Evolutionary conservation across 2,888 invertebrate genomes (phyloP), one percentile per base, ranked within the genome.

Genomic region (Drosophila paracracens): DNA sequence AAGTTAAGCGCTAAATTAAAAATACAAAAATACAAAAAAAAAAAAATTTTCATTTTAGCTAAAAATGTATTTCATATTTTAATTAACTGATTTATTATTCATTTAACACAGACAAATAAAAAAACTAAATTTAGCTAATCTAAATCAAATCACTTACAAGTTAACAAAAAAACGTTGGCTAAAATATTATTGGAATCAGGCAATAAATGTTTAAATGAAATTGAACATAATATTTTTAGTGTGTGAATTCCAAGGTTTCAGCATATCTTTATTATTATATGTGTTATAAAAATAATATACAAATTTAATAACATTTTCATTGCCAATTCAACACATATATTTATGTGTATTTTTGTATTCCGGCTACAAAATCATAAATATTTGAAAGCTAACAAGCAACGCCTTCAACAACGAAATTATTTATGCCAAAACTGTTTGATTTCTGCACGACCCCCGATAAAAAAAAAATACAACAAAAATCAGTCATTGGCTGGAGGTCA

Each of bases 401-500:
- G 43, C 43, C 43, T 43, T 43, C 43, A 61, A 48, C 8, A 63
- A 11, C 33, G 46, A 50, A 62, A 53, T 25, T 29, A 43, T 62
- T 40, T 43, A 40, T 25, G 31, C 35, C 46, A 57, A 68, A 72
- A 71, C 58, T 60, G 67, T 46, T 48, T 33, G 27, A 70, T 62
- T 61, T 71, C 58, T 61, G 54, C 60, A 75, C 63, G 64, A 38
- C 58, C 33, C 25, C 11, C 21, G 4, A 54, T n/a, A 16, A 36
- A 36, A 36, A 35, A 54, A 51, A 65, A 40, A 51, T 48, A 48
- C 40, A 51, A 7, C 7, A 0, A 78, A 70, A 70, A 31, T 76
- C 53, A 63, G n/a, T 56, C 56, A 70, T 43, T 72, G 57, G 60
- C 46, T 65, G 56, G 56, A 74, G 68, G 73, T 33, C 68, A 70